Evolutionary conservation across 2,113 vertebrate species (phyloP).

Genomic region (Oryzias celebensis): DNA sequence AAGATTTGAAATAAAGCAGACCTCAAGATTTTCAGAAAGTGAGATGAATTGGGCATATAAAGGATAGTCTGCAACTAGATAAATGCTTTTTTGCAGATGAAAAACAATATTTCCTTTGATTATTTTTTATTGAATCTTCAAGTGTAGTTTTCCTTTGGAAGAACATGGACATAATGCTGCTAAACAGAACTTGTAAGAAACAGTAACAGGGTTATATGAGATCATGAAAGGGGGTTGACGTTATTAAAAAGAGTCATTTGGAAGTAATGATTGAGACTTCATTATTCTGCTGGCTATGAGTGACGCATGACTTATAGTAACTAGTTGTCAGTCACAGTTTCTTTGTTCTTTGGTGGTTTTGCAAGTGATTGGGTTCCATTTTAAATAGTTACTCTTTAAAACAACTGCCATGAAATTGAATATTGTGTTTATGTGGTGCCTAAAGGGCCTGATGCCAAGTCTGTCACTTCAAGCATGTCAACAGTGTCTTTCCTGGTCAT

Average conservation of each 20-base stretch:
- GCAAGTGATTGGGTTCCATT: conserved; percentile 31
- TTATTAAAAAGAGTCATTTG: conserved; percentile 57
- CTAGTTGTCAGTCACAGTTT: conserved; percentile 34
- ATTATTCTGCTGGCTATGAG: conserved; percentile 42
- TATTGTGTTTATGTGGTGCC: conserved; percentile 57
- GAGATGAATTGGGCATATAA: conserved; percentile 2
- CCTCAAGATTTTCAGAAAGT: conserved; percentile 3
- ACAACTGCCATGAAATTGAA: conserved; percentile 54
- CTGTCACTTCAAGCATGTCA: conserved; percentile 47
- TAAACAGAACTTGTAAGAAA: conserved; percentile 58
- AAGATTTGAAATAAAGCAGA: conserved; percentile 16
- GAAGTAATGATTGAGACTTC: conserved; percentile 40
- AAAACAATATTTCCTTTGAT: conserved; percentile 16
- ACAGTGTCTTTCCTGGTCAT: conserved; percentile 43
- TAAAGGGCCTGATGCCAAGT: conserved; percentile 34
- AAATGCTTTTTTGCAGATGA: conserved; percentile 13
- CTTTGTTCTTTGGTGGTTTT: conserved; percentile 44
- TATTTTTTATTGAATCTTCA: conserved; percentile 5
- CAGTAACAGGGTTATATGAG: conserved; percentile 55
- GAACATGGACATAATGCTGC: conserved; percentile 15
- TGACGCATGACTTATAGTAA: conserved; percentile 7
- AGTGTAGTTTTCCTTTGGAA: conserved; percentile 25
- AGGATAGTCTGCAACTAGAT: neutral
- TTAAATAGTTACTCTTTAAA: conserved; percentile 51
- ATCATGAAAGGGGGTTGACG: conserved; percentile 43